These are phyloP conservation scores for Maniola hyperantus DNA, from an alignment of 2,888 invertebrate species.

Conservation along the genomic window DNA sequence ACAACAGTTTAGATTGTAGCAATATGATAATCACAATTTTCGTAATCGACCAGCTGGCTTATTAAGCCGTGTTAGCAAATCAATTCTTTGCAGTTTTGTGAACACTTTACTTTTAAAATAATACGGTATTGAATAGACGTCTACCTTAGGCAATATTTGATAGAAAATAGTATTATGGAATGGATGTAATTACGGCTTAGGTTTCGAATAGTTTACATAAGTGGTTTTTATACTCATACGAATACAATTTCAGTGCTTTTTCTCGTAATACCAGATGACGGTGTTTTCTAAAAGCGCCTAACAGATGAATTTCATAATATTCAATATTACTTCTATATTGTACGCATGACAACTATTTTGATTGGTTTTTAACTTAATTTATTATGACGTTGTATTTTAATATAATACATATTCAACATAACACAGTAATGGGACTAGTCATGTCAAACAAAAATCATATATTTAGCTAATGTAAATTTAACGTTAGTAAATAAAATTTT, in stretches of 20 bases:
- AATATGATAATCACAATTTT: too few relatives aligned
- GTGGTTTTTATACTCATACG: slow-evolving; percentile 1
- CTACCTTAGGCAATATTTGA: not conserved
- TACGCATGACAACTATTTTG: slow-evolving; percentile 31
- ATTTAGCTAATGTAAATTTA: too few relatives aligned
- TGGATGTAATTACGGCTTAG: not conserved
- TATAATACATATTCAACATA: slow-evolving; percentile 7
- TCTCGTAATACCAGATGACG: slow-evolving; percentile 54
- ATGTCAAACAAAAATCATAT: not conserved
- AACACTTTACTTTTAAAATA: too few relatives aligned
- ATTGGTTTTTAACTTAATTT: slow-evolving; percentile 37
- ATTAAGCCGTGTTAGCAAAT: too few relatives aligned
- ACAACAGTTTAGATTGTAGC: too few relatives aligned
- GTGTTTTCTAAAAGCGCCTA: slow-evolving; percentile 63
- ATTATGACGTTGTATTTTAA: slow-evolving; percentile 27
- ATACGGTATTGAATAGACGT: too few relatives aligned
- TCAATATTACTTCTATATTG: slow-evolving; percentile 47
- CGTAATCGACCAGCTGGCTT: too few relatives aligned
- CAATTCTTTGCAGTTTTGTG: too few relatives aligned
- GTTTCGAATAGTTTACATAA: not conserved
- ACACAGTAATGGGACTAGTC: too few relatives aligned
- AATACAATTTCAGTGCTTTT: slow-evolving; percentile 5
- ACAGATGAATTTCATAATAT: slow-evolving; percentile 43
- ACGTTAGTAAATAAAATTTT: too few relatives aligned
- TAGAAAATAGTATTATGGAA: not conserved